phyloP scores from a whole-genome alignment of 1,140 invertebrate species.

The Bombyx mandarina region DNA sequence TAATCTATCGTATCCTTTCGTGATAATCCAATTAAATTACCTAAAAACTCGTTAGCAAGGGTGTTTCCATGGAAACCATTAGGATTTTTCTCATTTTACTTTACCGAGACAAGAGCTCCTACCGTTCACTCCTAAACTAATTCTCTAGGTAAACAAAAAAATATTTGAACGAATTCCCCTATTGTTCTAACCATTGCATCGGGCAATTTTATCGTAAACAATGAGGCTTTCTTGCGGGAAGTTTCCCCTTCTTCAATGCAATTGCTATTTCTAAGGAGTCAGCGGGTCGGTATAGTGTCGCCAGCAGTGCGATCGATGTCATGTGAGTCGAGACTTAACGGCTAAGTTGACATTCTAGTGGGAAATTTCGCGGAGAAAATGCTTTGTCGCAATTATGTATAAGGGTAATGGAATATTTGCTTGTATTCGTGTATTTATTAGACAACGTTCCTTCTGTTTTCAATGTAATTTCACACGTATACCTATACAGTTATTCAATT shows the following conservation, averaged over 20 bases:
- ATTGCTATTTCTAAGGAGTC: conserved; percentile 44
- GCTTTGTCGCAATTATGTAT: not conserved
- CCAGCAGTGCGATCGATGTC: conserved; percentile 25
- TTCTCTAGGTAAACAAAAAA: conserved; percentile 21
- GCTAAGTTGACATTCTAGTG: conserved; percentile 10
- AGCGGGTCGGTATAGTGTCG: conserved; percentile 9
- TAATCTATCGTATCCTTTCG: no score
- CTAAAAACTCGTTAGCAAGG: conserved; percentile 17
- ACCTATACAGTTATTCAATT: no score
- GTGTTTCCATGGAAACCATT: conserved; percentile 21
- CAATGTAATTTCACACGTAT: no score
- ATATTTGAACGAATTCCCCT: conserved; percentile 27
- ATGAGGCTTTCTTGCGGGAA: conserved; percentile 31
- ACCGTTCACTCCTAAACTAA: conserved; percentile 29
- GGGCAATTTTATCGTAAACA: conserved; percentile 39
- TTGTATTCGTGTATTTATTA: no score
- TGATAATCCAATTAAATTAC: conserved; percentile 3
- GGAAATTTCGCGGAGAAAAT: conserved; percentile 9
- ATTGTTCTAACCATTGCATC: conserved; percentile 34
- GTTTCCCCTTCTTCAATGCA: conserved; percentile 40
- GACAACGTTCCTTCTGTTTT: no score
- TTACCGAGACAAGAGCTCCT: conserved; percentile 15
- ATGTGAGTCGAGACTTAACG: conserved; percentile 11
- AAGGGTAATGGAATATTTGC: no score
- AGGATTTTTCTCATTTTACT: conserved; percentile 9